Base-by-base conservation (phyloP, 1,140 invertebrate species). In the Ganaspis sp. region DNA sequence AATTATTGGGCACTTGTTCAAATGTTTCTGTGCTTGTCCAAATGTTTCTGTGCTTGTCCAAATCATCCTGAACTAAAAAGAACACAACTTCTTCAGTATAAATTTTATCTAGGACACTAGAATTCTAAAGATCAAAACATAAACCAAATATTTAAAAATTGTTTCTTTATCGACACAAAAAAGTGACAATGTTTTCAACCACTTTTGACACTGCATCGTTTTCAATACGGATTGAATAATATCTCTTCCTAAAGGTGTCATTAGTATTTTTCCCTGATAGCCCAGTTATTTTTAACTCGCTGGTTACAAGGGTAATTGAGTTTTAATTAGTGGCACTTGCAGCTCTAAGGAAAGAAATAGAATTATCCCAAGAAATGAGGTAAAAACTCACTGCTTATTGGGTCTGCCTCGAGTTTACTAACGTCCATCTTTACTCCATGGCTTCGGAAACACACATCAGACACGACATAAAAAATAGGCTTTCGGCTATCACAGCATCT, bases 371-470 rank as follows among this genome's bases (percentile, higher is more conserved):
- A 53, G 73, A 83, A 76, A 78, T 74, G 81, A 81, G 75, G 76
- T 77, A 72, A 79, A 84, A 78, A 86, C 85, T 86, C 84, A 86
- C 85, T 85, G 84, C 76, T 85, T 78, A 76, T 84, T 75, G 81
- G 75, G 78, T 76, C 84, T 83, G 85, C 86, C 83, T 86, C 76
- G 75, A 80, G 80, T 17, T 75, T 70, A 85, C 82, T 78, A 85
- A 84, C 73, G 79, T 86, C 83, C 85, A 78, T 83, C 81, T 84
- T 75, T 81, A 75, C 85, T 85, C 84, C 84, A 86, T 83, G 83
- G 85, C 85, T 86, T 86, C 64, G 84, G 83, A 87, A 85, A 87
- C 86, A 87, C 85, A 86, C 85, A 87, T 86, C 85, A 84, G 82
- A 86, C 84, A 86, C 83, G 83, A 85, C 82, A 86, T 84, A 84